Evolutionary conservation across 2,113 vertebrate genomes (phyloP), one percentile per base, ranked within the genome.

Genomic region (Lepidothrix coronata): DNA sequence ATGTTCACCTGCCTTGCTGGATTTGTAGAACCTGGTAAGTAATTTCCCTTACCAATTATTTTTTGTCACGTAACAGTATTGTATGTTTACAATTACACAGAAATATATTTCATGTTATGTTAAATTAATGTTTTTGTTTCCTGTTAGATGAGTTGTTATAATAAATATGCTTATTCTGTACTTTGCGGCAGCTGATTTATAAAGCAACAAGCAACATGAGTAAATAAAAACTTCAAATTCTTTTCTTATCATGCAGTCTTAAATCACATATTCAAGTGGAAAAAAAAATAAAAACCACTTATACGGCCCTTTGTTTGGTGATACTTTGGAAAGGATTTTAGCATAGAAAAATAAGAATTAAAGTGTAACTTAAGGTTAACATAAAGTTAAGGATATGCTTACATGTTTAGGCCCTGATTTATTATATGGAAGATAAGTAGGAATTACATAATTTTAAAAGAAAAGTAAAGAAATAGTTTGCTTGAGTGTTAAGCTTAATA

Each of bases 1-100:
- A 98, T 99, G 99, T 99, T 99, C 96, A 99, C 99, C 52, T 99
- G 99, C 94, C 98, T 99, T 92, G 99, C 99, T 81, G 99, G 99
- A 93, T 99, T 99, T 97, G 94, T 99, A 71, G 99, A 99, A 95
- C 99, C 99, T 68, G 99, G 99, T 99, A 97, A 93, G 94, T 93
- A 51, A 55, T 82, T 89, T 71, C 24, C 21, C 21, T 27, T 88
- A 51, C 25, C 13, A 31, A 31, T 39, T 41, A 2, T 1, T 23
- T 80, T 87, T 88, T 86, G 12, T 83, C 28, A 24, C 3, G 1
- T 70, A 35, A 6, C 20, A 33, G 19, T 72, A 24, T 54, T 81
- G 37, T 76, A 54, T 13, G 4, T 11, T 35, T 62, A 52, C 62
- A 83, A 30, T 62, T 57, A n/a, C 25, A 13, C 1, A 66, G 35